These are phyloP conservation scores for Papilio helenus DNA, from an alignment of 1,140 invertebrate genomes.

Conservation along the genomic window DNA sequence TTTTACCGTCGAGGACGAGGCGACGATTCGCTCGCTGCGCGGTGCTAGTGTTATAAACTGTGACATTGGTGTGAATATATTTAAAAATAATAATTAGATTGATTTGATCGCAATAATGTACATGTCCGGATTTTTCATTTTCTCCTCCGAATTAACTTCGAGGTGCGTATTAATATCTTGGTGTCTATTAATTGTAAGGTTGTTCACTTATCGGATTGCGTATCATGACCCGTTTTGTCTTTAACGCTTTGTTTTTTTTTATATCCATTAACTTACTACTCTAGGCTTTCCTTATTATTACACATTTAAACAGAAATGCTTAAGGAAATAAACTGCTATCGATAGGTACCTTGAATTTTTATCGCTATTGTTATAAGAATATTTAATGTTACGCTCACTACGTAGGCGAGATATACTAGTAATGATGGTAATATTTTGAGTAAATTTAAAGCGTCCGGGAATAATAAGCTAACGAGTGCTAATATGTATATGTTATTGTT, in stretches of 20 bases:
- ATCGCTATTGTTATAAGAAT: constrained; percentile 26
- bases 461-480: constrained; percentile 52
- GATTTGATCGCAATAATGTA: constrained; percentile 61
- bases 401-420: constrained; percentile 21
- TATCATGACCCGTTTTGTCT: constrained; percentile 53
- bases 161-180: constrained; percentile 69
- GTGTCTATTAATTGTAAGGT: constrained; percentile 32
- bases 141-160: constrained; percentile 72
- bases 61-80: constrained; percentile 63
- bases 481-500: constrained; percentile 70
- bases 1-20: constrained; percentile 75
- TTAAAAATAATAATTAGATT: constrained; percentile 52
- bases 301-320: neutral
- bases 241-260: constrained; percentile 54
- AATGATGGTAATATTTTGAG: constrained; percentile 43
- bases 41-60: constrained; percentile 75
- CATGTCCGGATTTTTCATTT: constrained; percentile 78
- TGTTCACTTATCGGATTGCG: constrained; percentile 40
- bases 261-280: constrained; percentile 11
- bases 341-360: constrained; percentile 24
- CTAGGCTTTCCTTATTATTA: neutral
- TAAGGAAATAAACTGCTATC: constrained; percentile 23
- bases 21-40: constrained; percentile 71
- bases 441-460: constrained; percentile 48
- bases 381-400: constrained; percentile 13